Evolutionary conservation across 2,888 invertebrate species (phyloP).

Genomic region (Scelioninae gen. 2): DNA sequence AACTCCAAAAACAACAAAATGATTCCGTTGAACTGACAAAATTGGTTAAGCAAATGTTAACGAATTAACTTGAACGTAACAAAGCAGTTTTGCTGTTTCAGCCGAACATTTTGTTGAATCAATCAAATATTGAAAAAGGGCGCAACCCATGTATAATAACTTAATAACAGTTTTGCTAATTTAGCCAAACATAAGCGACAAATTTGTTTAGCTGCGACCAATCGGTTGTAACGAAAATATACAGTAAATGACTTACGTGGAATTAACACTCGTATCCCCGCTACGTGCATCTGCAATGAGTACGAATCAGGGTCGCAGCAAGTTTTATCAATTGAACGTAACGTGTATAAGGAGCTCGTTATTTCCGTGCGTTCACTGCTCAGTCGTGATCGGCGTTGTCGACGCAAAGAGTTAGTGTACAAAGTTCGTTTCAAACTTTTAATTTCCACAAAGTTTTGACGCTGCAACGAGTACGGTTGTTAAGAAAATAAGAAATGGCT

Average conservation of each 20-base stretch:
- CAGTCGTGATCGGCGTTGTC: slow-evolving; percentile 35
- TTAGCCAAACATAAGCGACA: too few relatives aligned
- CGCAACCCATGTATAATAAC: too few relatives aligned
- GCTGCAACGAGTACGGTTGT: slow-evolving; percentile 6
- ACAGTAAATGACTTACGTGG: slow-evolving; percentile 27
- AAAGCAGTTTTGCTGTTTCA: too few relatives aligned
- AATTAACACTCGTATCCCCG: slow-evolving; percentile 15
- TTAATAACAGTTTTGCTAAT: too few relatives aligned
- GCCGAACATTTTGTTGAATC: too few relatives aligned
- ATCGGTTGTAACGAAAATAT: too few relatives aligned
- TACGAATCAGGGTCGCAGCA: slow-evolving; percentile 30
- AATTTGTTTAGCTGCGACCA: too few relatives aligned
- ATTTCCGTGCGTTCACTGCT: slow-evolving; percentile 43
- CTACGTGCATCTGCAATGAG: slow-evolving; percentile 6
- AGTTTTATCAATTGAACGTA: slow-evolving; percentile 23
- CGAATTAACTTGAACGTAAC: too few relatives aligned
- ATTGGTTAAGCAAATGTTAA: too few relatives aligned
- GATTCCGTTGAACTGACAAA: too few relatives aligned
- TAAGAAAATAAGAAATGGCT: slow-evolving; percentile 31
- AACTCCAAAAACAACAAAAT: too few relatives aligned
- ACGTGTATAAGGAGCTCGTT: slow-evolving; percentile 31
- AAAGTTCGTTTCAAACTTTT: slow-evolving; percentile 25
- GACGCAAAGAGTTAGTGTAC: slow-evolving; percentile 29
- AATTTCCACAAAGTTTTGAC: slow-evolving; percentile 14
- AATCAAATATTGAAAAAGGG: too few relatives aligned